Evolutionary conservation across 2,113 vertebrate genomes (phyloP), one percentile per base, ranked within the genome.

Genomic region (Psammodynastes pulverulentus): DNA sequence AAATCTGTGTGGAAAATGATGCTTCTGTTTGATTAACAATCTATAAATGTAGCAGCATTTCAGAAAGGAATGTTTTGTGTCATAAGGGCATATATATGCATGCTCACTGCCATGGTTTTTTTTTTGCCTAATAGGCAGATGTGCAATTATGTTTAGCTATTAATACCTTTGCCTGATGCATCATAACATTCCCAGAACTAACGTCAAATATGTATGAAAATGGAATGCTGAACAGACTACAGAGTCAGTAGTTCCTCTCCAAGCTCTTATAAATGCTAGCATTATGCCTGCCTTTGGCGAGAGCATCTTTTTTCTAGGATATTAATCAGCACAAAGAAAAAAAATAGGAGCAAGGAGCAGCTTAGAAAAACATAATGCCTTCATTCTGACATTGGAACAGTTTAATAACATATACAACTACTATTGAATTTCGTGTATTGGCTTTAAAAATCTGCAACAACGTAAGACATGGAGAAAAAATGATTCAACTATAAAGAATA

Each of bases 1-100:
- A 88, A 92, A 88, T 19, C 24, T 53, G 62, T 34, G 34, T 51
- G 56, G 43, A n/a, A 88, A 92, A 34, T 9, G 1, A 9, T 39
- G 45, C 54, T 92, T 92, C 72, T 34, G 52, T 89, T 84, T 89
- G 87, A 89, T 45, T 51, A 84, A 88, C 48, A 72, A 46, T 54
- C 29, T 53, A 4, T 88, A 84, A 45, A 9, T 29, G 21, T 45
- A 49, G 34, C 9, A 29, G 8, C 12, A 53, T 84, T 62, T 34
- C 26, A 46, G 48, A 54, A 46, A 62, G 85, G 53, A 79, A 67
- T 84, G 9, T 43, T 53, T 43, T 53, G 87, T 58, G 87, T 49
- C 56, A 92, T 29, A 45, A 88, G 91, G 87, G 43, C 12, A 58
- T 15, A 56, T 58, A 45, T 58, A 19, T 4, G 26, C 53, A 49